phyloP scores from a whole-genome alignment of 2,888 invertebrate genomes.

The Plagodis dolabraria region DNA sequence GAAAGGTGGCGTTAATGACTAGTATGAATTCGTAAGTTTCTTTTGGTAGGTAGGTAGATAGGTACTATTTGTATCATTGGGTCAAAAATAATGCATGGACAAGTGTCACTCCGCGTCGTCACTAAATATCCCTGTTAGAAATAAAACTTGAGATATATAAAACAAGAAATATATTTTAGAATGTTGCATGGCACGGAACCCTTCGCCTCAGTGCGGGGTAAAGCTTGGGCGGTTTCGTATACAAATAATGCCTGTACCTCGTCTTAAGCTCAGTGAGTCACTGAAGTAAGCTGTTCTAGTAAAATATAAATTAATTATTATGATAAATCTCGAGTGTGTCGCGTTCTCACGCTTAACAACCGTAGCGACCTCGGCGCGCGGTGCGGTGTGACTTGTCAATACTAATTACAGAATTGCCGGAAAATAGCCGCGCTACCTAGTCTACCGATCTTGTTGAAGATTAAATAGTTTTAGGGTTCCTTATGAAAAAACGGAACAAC shows the following conservation, averaged over 20 bases:
- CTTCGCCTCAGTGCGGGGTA: too few species aligned
- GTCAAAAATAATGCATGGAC: too few species aligned
- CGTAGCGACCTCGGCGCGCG: conserved; percentile 26
- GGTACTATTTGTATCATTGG: too few species aligned
- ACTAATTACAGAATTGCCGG: conserved; percentile 39
- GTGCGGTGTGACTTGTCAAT: conserved; percentile 32
- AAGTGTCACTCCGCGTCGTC: too few species aligned
- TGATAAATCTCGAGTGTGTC: conserved; percentile 29
- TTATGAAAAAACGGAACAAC: too few species aligned
- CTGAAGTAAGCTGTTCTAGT: conserved; percentile 29
- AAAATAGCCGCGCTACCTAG: conserved; percentile 32
- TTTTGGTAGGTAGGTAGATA: too few species aligned
- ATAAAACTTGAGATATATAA: too few species aligned
- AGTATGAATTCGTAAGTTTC: too few species aligned
- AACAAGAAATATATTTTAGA: too few species aligned
- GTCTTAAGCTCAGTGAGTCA: conserved; percentile 35
- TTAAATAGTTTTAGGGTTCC: background rate
- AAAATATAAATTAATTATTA: conserved; percentile 40
- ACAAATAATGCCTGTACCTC: conserved; percentile 1
- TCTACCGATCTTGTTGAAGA: conserved; percentile 11
- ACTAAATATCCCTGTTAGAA: too few species aligned
- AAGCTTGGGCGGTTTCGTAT: background rate
- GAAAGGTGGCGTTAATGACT: too few species aligned
- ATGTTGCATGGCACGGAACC: too few species aligned
- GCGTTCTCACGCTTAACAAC: conserved; percentile 40